Base-by-base conservation (phyloP, 2,797 vertebrate genomes). In the Acestrorhynchus altus region DNA sequence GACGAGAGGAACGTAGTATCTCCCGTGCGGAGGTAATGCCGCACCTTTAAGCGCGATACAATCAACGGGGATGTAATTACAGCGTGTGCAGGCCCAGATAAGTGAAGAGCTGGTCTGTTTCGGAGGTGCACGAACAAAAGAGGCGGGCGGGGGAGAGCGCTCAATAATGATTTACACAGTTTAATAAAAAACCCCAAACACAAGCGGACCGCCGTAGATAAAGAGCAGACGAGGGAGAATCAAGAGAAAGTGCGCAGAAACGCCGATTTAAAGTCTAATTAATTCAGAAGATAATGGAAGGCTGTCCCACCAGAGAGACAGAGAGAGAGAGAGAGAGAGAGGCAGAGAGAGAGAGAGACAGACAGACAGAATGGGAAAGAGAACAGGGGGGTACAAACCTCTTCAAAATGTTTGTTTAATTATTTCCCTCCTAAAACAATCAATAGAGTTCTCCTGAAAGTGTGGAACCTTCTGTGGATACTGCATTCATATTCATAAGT, bases 11-110 rank as follows among this genome's bases (percentile, higher is more conserved):
- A 35, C 11, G 15, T 40, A 39, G 39, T 42, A 46, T 65, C 40
- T 74, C 35, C 59, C 44, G 35, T 10, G 12, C 9, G 18, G 42
- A 35, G 26, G 46, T 26, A n/a, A 35, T 22, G 59, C 7, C 15
- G 59, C 59, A 70, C 60, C 59, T 81, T 74, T 56, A 24, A 56
- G 44, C 40, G 10, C 12, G 77, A 81, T 66, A 77, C 44, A 22
- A 74, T 84, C 65, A 35, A 52, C n/a, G 22, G 46, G 59, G 72
- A 74, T 81, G 67, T 79, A 84, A 81, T 77, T 84, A 74, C 65
- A 61, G 69, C 31, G 31, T 31, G 28, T 56, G 49, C 56, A 44
- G 22, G n/a, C 28, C 44, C 15, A 77, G 80, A 84, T 79, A 79
- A 81, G 65, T 39, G 22, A 54, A 76, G 69, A 74, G 42, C 56